Evolutionary conservation across 1,140 invertebrate species (phyloP).

Genomic region (Brachystomella parvula): DNA sequence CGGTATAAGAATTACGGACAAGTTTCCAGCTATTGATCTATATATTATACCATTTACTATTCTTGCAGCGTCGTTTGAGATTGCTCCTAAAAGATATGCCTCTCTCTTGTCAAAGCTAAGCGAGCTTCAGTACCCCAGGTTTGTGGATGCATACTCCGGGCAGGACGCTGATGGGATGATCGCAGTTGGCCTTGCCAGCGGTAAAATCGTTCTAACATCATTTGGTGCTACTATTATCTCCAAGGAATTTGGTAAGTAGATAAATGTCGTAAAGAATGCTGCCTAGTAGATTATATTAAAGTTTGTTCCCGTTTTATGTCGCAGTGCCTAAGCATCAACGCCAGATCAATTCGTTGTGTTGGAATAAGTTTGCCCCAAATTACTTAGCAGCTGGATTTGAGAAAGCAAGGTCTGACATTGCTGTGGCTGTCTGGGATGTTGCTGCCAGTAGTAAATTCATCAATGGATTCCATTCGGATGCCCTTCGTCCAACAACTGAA

Average conservation of each 20-base stretch:
- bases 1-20: constrained; percentile 22
- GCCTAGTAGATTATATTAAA: constrained; percentile 10
- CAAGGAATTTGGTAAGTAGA: constrained; percentile 64
- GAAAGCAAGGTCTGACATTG: constrained; percentile 46
- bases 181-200: constrained; percentile 75
- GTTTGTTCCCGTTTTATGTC: background rate
- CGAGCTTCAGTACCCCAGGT: constrained; percentile 61
- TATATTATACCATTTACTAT: background rate
- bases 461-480: constrained; percentile 36
- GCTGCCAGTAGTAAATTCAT: constrained; percentile 18
- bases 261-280: constrained; percentile 6
- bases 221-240: constrained; percentile 66
- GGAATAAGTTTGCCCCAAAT: constrained; percentile 77
- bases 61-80: constrained; percentile 47
- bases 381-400: constrained; percentile 77
- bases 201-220: constrained; percentile 69
- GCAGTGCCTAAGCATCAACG: constrained; percentile 68
- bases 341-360: constrained; percentile 76
- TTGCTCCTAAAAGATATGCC: constrained; percentile 59
- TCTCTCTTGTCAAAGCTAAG: constrained; percentile 58
- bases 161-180: constrained; percentile 63
- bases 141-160: constrained; percentile 68
- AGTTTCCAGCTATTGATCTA: background rate
- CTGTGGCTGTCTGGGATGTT: constrained; percentile 37
- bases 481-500: constrained; percentile 51